These are phyloP conservation scores for Thera obeliscata DNA, from an alignment of 2,888 invertebrate genomes.

Conservation along the genomic window DNA sequence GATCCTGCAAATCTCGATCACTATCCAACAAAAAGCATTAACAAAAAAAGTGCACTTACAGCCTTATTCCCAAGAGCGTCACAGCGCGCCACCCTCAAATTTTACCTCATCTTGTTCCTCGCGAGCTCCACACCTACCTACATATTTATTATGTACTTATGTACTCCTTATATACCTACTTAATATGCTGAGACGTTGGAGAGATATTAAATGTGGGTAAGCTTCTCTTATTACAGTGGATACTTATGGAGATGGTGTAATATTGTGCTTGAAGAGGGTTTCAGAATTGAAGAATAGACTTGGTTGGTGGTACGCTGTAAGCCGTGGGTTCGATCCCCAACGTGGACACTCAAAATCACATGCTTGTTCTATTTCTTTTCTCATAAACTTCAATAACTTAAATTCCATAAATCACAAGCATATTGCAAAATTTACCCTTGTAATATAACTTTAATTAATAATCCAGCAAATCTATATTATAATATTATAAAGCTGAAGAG, in stretches of 20 bases:
- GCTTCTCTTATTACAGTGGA: conserved; percentile 27
- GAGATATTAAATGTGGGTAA: conserved; percentile 33
- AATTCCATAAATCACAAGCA: too few relatives aligned
- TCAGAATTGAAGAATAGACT: conserved; percentile 9
- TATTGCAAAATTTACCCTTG: too few relatives aligned
- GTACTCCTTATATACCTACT: conserved; percentile 39
- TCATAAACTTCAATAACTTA: too few relatives aligned
- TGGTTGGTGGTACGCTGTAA: neutral
- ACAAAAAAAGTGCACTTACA: conserved; percentile 43
- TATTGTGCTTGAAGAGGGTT: conserved; percentile 15
- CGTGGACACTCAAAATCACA: too few relatives aligned
- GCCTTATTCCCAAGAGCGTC: conserved; percentile 34
- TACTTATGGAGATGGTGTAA: conserved; percentile 15
- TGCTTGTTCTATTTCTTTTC: too few relatives aligned
- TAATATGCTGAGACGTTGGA: conserved; percentile 39
- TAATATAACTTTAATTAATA: too few relatives aligned
- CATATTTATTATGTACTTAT: conserved; percentile 63
- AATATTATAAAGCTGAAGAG: too few relatives aligned
- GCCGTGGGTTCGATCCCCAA: neutral
- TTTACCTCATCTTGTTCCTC: conserved; percentile 69
- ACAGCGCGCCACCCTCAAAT: conserved; percentile 63
- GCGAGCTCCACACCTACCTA: conserved; percentile 58
- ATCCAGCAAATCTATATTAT: too few relatives aligned
- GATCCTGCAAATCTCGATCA: too few relatives aligned
- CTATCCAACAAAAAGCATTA: neutral